Conservation (phyloP, 2,797 vertebrate species). For the Nothura maculosa region DNA sequence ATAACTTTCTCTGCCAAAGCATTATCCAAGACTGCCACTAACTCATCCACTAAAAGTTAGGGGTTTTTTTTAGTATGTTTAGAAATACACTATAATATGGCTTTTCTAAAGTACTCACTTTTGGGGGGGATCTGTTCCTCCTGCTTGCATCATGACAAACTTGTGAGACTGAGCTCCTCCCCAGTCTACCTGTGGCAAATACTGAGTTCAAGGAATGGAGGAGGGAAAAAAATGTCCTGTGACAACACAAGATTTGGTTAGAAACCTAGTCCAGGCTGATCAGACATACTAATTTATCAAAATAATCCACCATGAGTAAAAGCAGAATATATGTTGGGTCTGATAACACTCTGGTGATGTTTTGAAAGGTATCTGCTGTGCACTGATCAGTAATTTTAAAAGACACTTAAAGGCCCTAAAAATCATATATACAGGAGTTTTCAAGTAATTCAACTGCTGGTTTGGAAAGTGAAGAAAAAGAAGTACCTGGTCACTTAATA, state of each 20-base stretch:
- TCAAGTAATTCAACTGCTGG: background rate
- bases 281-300: background rate
- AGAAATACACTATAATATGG: background rate
- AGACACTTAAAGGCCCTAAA: background rate
- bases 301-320: background rate
- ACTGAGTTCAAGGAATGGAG: background rate
- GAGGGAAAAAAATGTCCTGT: background rate
- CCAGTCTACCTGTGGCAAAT: background rate
- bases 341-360: background rate
- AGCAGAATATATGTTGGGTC: background rate
- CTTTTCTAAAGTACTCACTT: background rate
- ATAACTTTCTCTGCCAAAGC: background rate
- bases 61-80: background rate
- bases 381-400: background rate
- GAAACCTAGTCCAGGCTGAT: background rate
- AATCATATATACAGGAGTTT: background rate
- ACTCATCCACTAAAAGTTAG: background rate
- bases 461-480: background rate
- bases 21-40: background rate
- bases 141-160: background rate
- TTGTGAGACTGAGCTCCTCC: background rate
- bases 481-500: accelerated
- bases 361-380: background rate
- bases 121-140: background rate
- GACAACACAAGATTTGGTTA: background rate